These are phyloP conservation scores for Sicus ferrugineus DNA, from an alignment of 2,888 invertebrate species.

Conservation along the genomic window DNA sequence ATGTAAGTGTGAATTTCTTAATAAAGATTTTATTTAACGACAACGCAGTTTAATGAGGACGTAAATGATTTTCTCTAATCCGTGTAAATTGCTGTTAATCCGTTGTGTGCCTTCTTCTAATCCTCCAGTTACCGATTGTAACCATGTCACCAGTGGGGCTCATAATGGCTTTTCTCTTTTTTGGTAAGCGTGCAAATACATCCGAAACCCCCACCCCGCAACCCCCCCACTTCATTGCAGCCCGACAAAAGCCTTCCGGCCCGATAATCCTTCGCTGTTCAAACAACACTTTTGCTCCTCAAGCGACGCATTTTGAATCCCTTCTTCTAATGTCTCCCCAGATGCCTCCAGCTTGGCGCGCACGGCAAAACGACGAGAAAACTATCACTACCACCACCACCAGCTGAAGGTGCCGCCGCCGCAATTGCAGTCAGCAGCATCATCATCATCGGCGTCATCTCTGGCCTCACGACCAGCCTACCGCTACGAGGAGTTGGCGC, in stretches of 20 bases:
- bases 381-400: slow-evolving; percentile 43
- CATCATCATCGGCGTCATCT: slow-evolving; percentile 65
- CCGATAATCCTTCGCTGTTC: neutral
- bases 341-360: slow-evolving; percentile 46
- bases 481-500: neutral
- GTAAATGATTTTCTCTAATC: too few relatives aligned
- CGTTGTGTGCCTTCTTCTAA: neutral
- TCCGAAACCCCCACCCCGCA: too few relatives aligned
- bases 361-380: slow-evolving; percentile 52
- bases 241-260: too few relatives aligned
- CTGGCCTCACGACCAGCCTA: slow-evolving; percentile 18
- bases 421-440: slow-evolving; percentile 35
- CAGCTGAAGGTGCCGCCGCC: slow-evolving; percentile 47
- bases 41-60: too few relatives aligned
- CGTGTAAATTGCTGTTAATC: neutral
- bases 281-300: too few relatives aligned
- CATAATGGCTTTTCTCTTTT: slow-evolving; percentile 45
- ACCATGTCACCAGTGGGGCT: slow-evolving; percentile 47
- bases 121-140: neutral
- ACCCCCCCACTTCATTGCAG: too few relatives aligned
- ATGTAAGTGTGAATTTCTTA: too few relatives aligned
- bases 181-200: slow-evolving; percentile 44
- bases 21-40: too few relatives aligned
- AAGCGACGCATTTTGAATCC: too few relatives aligned
- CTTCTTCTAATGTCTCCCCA: slow-evolving; percentile 23